A percentile compares a stretch with the other conserved stretches of the same genome.
These are phyloP conservation scores for Scylla paramamosain DNA, from an alignment of 1,140 invertebrate species.

Conservation along the genomic window DNA sequence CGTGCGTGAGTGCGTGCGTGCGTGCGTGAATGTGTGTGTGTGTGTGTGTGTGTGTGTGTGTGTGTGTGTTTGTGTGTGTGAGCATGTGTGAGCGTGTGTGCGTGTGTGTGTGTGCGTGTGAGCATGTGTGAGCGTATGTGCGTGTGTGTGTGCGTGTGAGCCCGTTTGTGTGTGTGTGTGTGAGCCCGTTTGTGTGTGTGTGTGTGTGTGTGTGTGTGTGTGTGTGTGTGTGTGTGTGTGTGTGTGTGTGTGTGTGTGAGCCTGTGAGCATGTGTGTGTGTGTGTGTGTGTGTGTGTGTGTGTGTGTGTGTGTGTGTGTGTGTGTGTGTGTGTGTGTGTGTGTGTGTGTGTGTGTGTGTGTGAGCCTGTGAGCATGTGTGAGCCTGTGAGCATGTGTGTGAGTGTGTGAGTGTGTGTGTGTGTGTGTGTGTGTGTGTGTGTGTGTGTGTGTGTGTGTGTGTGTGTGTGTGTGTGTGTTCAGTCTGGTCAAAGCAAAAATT, in stretches of 20 bases:
- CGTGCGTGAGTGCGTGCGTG: background rate
- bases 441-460: background rate
- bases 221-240: background rate
- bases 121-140: background rate
- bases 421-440: constrained; percentile 10
- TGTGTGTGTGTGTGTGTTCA: background rate
- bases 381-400: background rate
- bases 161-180: too few species aligned
- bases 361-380: background rate
- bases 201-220: too few species aligned
- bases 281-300: too few species aligned
- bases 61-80: too few species aligned
- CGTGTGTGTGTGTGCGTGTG: background rate
- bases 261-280: background rate
- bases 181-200: too few species aligned
- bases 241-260: constrained; percentile 32
- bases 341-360: background rate
- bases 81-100: too few species aligned
- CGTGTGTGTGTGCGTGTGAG: too few species aligned
- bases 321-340: too few species aligned
- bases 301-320: too few species aligned
- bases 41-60: too few species aligned
- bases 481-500: background rate
- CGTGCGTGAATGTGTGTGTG: too few species aligned
- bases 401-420: background rate